phyloP scores from a whole-genome alignment of 1,140 invertebrate genomes.

The Spodoptera litura region DNA sequence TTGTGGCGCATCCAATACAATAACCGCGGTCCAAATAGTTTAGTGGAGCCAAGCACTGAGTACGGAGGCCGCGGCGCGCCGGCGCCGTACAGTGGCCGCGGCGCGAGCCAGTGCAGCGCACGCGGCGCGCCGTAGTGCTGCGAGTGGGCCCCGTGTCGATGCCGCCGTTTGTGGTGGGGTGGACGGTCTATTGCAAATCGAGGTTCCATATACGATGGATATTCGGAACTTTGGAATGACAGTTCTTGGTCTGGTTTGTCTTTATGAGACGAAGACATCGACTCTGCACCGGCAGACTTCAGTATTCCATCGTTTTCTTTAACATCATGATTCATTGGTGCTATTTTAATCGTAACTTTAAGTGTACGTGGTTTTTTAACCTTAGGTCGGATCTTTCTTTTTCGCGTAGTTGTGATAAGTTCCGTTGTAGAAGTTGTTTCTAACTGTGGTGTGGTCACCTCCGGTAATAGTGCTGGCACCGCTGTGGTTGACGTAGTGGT shows the following conservation, averaged over 20 bases:
- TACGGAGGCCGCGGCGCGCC: too few species aligned
- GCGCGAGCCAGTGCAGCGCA: too few species aligned
- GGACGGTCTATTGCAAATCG: not conserved
- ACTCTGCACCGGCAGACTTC: not conserved
- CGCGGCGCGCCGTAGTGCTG: not conserved
- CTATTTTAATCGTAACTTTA: constrained; percentile 17
- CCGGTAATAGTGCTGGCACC: not conserved
- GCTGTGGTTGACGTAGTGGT: not conserved
- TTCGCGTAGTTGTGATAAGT: not conserved
- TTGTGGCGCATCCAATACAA: too few species aligned
- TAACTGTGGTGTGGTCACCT: not conserved
- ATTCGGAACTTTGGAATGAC: not conserved
- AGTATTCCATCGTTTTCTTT: not conserved
- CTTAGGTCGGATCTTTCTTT: not conserved
- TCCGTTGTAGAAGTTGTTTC: not conserved
- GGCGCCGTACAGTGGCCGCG: too few species aligned
- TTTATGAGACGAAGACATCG: not conserved
- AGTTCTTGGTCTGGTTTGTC: not conserved
- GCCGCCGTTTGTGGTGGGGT: not conserved
- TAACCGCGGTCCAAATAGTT: too few species aligned
- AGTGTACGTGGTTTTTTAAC: not conserved
- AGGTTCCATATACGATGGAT: not conserved
- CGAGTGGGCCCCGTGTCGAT: not conserved
- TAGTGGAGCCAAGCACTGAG: too few species aligned
- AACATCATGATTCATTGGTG: not conserved